phyloP scores from a whole-genome alignment of 2,888 invertebrate genomes.

The Ceramica pisi region DNA sequence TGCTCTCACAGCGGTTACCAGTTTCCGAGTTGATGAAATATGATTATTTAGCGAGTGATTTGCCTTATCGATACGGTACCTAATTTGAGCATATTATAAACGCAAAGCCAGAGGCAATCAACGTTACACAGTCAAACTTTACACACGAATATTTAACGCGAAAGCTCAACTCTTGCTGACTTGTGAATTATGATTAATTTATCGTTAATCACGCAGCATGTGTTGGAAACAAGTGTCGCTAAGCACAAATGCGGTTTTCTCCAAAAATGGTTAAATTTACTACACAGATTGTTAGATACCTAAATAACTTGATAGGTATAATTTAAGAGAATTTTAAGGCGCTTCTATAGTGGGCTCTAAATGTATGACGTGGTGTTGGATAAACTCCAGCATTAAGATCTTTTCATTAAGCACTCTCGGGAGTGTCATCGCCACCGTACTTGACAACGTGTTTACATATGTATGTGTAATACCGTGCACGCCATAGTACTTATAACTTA shows the following conservation, averaged over 20 bases:
- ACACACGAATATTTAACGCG: constrained; percentile 52
- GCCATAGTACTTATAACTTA: constrained; percentile 27
- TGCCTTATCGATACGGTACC: background rate
- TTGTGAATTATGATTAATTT: constrained; percentile 60
- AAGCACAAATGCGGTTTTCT: constrained; percentile 19
- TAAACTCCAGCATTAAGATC: constrained; percentile 45
- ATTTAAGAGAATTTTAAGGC: constrained; percentile 4
- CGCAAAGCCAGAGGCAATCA: constrained; percentile 29
- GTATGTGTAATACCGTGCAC: constrained; percentile 23
- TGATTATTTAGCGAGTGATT: background rate
- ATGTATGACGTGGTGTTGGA: constrained; percentile 23
- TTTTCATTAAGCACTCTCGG: constrained; percentile 53
- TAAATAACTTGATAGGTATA: background rate
- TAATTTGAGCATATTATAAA: background rate
- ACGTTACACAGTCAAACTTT: constrained; percentile 28
- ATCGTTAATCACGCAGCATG: constrained; percentile 47
- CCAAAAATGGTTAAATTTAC: constrained; percentile 7
- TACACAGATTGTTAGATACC: background rate
- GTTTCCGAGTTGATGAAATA: constrained; percentile 7
- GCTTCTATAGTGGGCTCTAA: constrained; percentile 25
- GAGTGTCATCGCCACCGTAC: constrained; percentile 43
- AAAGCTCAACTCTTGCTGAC: constrained; percentile 48
- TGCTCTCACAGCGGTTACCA: too few relatives aligned
- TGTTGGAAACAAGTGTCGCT: constrained; percentile 40
- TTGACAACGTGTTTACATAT: constrained; percentile 27